Percentiles rank a stretch among this genome's conserved stretches.
phyloP scores from a whole-genome alignment of 2,888 invertebrate species.

The Listrodromus nycthemerus region DNA sequence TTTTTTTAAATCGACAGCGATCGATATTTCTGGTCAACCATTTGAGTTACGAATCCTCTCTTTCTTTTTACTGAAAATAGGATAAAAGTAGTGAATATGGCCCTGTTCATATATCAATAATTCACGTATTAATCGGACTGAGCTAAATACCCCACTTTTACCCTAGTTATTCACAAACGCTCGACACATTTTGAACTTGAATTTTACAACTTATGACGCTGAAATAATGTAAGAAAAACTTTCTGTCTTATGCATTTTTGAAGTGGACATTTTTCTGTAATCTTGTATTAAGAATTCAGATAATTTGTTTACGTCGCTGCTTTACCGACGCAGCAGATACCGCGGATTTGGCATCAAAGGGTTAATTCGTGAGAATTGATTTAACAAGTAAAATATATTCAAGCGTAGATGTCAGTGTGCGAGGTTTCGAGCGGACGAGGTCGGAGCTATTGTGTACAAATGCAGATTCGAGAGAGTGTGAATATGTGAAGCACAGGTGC shows the following conservation, averaged over 20 bases:
- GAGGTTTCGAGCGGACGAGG: constrained; percentile 28
- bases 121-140: no score
- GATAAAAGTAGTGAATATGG: no score
- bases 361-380: not conserved
- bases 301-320: not conserved
- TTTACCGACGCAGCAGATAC: not conserved
- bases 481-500: constrained; percentile 41
- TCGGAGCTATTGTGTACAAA: not conserved
- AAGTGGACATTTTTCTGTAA: not conserved
- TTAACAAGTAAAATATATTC: not conserved
- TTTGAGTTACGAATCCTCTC: not conserved
- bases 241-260: not conserved
- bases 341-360: not conserved
- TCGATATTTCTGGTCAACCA: not conserved
- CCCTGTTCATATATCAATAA: no score
- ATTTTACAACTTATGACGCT: no score
- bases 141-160: no score
- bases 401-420: not conserved
- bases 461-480: constrained; percentile 17
- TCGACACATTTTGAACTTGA: no score
- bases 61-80: not conserved
- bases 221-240: not conserved
- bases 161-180: no score
- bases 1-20: not conserved
- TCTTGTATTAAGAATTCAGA: no score